Evolutionary conservation across 2,888 invertebrate genomes (phyloP), one percentile per base, ranked within the genome.

Genomic region (Apamea sordens): DNA sequence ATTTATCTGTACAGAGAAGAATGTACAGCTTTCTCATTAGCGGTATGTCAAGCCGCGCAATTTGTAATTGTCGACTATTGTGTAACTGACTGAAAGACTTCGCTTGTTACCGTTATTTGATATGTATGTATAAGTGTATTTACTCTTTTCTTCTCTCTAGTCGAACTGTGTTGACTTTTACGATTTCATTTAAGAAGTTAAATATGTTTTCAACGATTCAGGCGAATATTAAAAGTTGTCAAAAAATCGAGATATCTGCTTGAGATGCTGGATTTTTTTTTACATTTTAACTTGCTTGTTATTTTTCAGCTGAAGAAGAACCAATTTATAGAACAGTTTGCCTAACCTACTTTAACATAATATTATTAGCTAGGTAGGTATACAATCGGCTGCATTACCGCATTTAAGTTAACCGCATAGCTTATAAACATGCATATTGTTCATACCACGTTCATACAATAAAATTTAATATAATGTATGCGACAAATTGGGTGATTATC

Each of bases 1-100:
- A 47, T 80, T 56, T 50, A 59, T 71, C 50, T 53, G 36, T 10
- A 15, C 4, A 32, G 11, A 50, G 36, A 28, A 72, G 6, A 73
- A 56, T 1, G 13, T n/a, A 36, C 32, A 44, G 8, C 36, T 28
- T 50, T 73, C 82, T 85, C 61, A 53, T 70, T 77, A 75, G 75
- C 13, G 7, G 36, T 13, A 2, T 15, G 82, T 71, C 73, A 47
- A 67, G 73, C 32, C 11, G 36, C 11, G 70, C 73, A 70, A 83
- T 83, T 86, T 77, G 76, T 78, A 73, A 65, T 63, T 28, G 75
- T 73, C 76, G 59, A 69, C 80, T 76, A 69, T 80, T 80, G 76
- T 82, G 15, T 11, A 73, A 73, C 56, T 79, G 28, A 64, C 64
- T 79, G 28, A 56, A 75, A 53, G 82, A 56, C 36, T 56, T 56